Conservation (phyloP, 2,113 vertebrate genomes). For the Lycaon pictus region DNA sequence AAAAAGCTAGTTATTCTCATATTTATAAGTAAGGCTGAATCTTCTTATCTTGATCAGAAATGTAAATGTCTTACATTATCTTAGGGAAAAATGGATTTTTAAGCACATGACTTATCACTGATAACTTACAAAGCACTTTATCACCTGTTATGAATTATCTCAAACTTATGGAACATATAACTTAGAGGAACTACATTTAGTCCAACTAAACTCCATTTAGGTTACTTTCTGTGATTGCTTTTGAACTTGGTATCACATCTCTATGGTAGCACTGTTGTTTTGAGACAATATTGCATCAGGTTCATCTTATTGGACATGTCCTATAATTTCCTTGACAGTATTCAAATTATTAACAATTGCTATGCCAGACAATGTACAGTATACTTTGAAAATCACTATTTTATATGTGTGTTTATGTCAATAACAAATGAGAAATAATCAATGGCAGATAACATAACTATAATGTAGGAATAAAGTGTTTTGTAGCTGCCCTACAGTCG, state of each 20-base stretch:
- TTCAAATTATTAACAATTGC: conserved; percentile 10
- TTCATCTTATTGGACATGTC: not conserved
- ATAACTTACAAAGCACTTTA: not conserved
- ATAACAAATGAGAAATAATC: conserved; percentile 18
- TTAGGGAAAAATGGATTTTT: conserved; percentile 10
- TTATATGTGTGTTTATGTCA: not conserved
- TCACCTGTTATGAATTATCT: not conserved
- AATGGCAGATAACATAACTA: not conserved
- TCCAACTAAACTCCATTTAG: not conserved
- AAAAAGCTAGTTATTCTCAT: conserved; percentile 74
- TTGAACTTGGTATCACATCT: not conserved
- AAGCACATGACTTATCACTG: conserved; percentile 64
- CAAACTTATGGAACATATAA: conserved; percentile 21
- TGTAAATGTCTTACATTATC: conserved; percentile 72
- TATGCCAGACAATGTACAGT: not conserved
- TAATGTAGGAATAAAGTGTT: conserved; percentile 24
- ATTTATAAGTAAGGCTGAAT: conserved; percentile 76
- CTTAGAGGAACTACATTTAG: conserved; percentile 44
- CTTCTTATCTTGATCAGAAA: conserved; percentile 71
- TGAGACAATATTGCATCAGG: not conserved
- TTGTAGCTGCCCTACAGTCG: not conserved
- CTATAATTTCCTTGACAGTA: not conserved
- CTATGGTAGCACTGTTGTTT: not conserved
- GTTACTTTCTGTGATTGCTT: conserved; percentile 28
- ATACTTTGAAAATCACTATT: not conserved